Evolutionary conservation across 2,113 vertebrate species (phyloP).

Genomic region (Toxostoma redivivum): DNA sequence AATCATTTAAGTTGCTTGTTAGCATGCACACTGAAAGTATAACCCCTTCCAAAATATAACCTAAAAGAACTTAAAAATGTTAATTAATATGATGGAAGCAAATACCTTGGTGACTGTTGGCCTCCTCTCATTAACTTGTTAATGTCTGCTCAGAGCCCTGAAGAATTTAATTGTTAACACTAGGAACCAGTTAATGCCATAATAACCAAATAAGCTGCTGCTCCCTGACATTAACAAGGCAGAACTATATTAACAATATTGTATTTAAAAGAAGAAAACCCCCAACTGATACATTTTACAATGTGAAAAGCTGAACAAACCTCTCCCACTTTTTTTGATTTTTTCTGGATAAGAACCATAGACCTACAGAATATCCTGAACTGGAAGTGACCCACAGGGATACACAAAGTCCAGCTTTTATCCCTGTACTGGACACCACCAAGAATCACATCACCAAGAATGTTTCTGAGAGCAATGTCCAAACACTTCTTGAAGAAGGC

Average conservation of each 20-base stretch:
- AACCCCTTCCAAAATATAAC: not conserved
- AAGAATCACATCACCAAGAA: not conserved
- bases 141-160: not conserved
- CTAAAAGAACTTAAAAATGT: not conserved
- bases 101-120: not conserved
- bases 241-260: not conserved
- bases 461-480: not conserved
- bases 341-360: not conserved
- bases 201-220: not conserved
- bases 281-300: not conserved
- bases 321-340: fast-evolving
- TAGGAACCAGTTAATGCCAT: not conserved
- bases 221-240: not conserved
- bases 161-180: not conserved
- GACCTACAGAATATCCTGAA: not conserved
- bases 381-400: not conserved
- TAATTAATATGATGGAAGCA: not conserved
- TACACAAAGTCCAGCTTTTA: not conserved
- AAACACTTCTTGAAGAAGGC: not conserved
- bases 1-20: not conserved
- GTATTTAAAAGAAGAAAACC: not conserved
- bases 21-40: not conserved
- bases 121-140: not conserved
- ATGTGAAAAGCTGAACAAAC: not conserved
- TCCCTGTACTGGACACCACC: not conserved